Evolutionary conservation across 2,888 invertebrate species (phyloP), one percentile per base, ranked within the genome.

Genomic region (Diarsia brunnea): DNA sequence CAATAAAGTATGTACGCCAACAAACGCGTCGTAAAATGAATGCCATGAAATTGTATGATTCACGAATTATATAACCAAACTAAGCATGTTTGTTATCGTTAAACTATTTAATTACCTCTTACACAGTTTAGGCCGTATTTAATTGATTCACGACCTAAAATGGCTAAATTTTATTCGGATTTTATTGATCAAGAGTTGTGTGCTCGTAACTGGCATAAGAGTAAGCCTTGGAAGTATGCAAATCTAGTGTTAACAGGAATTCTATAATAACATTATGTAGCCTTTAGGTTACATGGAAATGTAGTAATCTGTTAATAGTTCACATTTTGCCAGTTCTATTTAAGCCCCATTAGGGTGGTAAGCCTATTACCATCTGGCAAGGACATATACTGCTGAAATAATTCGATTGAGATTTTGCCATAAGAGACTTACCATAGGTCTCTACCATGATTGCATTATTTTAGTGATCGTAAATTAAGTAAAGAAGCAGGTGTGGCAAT

Each of bases 41-140:
- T 47, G 31, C 73, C 82, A 70, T 83, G 73, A 78, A 85, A 84
- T 84, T 75, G 49, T 61, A 67, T 58, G 31, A 78, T 72, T 63
- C n/a, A 55, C 11, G 19, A 75, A 69, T 72, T 63, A 69, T 65
- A 64, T 65, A 55, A 73, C 38, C 24, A 38, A 61, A 68, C 12
- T 47, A 43, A 47, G 19, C 14, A 47, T n/a, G 12, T 38, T n/a
- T 45, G 45, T 31, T 45, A 84, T 70, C 45, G 60, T 55, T 65
- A 67, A 81, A 67, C 1, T n/a, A 69, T 70, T 65, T 55, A 79
- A 79, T 73, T 38, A 69, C 61, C 21, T 47, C 5, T 58, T 67
- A 7, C 67, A 60, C 47, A 10, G 4, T 49, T 43, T 45, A 75
- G 43, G n/a, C 43, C 14, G 16, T 38, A 55, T 31, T 4, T 31